Conservation (phyloP, 2,888 invertebrate genomes). For the Linnaemya tessellans region DNA sequence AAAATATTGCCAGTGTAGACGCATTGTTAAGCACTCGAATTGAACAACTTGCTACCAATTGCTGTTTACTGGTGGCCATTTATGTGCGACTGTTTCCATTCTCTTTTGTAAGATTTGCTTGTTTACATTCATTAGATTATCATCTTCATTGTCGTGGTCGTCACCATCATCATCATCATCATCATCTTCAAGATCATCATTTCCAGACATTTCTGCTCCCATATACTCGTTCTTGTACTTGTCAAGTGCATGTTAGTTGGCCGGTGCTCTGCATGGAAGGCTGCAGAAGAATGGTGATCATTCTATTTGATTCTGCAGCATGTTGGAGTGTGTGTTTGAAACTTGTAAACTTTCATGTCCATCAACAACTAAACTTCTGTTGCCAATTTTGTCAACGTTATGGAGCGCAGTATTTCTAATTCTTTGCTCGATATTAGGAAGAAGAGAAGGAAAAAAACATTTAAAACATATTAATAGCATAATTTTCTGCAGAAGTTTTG, state of each 20-base stretch:
- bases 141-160: slow-evolving; percentile 31
- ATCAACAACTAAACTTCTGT: slow-evolving; percentile 47
- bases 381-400: slow-evolving; percentile 55
- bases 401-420: not conserved
- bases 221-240: slow-evolving; percentile 6
- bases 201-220: slow-evolving; percentile 39
- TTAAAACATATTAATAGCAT: slow-evolving; percentile 52
- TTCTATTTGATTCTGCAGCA: slow-evolving; percentile 33
- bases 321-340: slow-evolving; percentile 23
- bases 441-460: not conserved
- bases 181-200: slow-evolving; percentile 43
- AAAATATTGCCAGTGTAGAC: slow-evolving; percentile 61
- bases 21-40: slow-evolving; percentile 46
- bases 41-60: slow-evolving; percentile 24
- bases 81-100: slow-evolving; percentile 3
- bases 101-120: slow-evolving; percentile 9
- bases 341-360: slow-evolving; percentile 67
- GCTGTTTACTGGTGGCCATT: too few species aligned
- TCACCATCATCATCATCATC: slow-evolving; percentile 36
- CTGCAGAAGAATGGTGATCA: not conserved
- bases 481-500: slow-evolving; percentile 49
- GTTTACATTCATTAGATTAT: slow-evolving; percentile 64
- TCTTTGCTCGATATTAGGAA: slow-evolving; percentile 11
- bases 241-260: slow-evolving; percentile 24
- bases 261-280: not conserved